Conservation (phyloP, 2,888 invertebrate genomes). For the Salpingus planirostris region DNA sequence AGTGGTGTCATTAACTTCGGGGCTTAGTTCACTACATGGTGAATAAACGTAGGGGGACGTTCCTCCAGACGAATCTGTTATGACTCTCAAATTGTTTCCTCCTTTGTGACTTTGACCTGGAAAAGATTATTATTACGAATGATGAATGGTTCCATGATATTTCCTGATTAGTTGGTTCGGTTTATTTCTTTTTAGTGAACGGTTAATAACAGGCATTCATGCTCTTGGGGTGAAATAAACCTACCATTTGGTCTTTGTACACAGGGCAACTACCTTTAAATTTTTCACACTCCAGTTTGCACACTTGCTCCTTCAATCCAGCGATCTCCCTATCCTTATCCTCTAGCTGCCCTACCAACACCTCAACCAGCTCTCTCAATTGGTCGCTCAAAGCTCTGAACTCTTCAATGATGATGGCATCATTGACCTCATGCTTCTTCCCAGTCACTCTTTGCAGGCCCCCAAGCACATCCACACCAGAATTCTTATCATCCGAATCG, state of each 20-base stretch:
- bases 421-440: constrained; percentile 51
- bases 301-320: constrained; percentile 49
- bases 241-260: neutral
- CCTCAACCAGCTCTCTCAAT: constrained; percentile 49
- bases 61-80: constrained; percentile 38
- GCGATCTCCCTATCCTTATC: constrained; percentile 56
- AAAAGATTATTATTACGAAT: constrained; percentile 10
- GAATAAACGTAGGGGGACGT: constrained; percentile 41
- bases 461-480: constrained; percentile 22
- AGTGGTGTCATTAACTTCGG: constrained; percentile 30
- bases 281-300: constrained; percentile 49
- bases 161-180: no score
- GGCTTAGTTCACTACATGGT: constrained; percentile 38
- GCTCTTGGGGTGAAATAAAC: neutral
- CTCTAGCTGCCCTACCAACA: constrained; percentile 55
- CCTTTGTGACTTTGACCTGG: no score
- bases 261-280: constrained; percentile 29
- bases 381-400: constrained; percentile 56
- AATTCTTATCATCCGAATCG: constrained; percentile 25
- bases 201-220: no score
- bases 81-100: constrained; percentile 34
- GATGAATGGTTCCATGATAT: no score
- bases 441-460: constrained; percentile 20
- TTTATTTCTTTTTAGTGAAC: no score
- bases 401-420: constrained; percentile 57